These are phyloP conservation scores for Eutolmus rufibarbis DNA, from an alignment of 2,888 invertebrate genomes.

Conservation along the genomic window DNA sequence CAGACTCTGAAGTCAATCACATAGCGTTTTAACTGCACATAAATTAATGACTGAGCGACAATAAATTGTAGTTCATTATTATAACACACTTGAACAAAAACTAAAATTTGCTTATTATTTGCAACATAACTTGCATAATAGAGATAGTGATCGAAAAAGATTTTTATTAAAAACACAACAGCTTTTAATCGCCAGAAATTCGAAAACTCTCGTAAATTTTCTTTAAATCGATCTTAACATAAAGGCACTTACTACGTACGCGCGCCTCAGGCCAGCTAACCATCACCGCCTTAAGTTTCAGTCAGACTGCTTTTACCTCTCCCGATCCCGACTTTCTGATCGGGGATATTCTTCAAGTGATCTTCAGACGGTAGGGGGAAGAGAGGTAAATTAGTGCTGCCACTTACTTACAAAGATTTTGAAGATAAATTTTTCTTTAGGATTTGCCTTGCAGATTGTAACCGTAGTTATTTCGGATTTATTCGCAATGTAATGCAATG, in stretches of 20 bases:
- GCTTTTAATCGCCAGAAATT: not conserved
- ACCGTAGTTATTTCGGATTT: not conserved
- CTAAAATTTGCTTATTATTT: not conserved
- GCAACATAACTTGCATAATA: not conserved
- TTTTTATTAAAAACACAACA: not conserved
- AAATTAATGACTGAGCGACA: not conserved
- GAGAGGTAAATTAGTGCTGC: not conserved
- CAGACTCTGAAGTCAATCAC: not conserved
- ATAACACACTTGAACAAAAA: not conserved
- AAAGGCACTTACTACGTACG: slow-evolving; percentile 26
- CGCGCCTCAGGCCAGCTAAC: slow-evolving; percentile 18
- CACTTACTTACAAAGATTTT: not conserved
- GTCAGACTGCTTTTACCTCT: not conserved
- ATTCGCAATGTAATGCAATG: too few species aligned
- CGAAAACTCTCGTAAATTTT: not conserved
- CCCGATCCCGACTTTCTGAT: not conserved
- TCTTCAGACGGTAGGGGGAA: not conserved
- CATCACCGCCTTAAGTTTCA: slow-evolving; percentile 21
- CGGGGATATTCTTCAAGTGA: not conserved
- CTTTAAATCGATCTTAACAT: slow-evolving; percentile 27
- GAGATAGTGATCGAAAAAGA: not conserved
- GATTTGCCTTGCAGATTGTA: not conserved
- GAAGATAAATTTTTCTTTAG: not conserved
- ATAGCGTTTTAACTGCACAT: not conserved
- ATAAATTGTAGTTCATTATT: slow-evolving; percentile 5